A percentile compares a stretch with the other conserved stretches of the same genome.
These are phyloP conservation scores for Amphiprion clarkii DNA, from an alignment of 2,797 vertebrate species.

Conservation along the genomic window DNA sequence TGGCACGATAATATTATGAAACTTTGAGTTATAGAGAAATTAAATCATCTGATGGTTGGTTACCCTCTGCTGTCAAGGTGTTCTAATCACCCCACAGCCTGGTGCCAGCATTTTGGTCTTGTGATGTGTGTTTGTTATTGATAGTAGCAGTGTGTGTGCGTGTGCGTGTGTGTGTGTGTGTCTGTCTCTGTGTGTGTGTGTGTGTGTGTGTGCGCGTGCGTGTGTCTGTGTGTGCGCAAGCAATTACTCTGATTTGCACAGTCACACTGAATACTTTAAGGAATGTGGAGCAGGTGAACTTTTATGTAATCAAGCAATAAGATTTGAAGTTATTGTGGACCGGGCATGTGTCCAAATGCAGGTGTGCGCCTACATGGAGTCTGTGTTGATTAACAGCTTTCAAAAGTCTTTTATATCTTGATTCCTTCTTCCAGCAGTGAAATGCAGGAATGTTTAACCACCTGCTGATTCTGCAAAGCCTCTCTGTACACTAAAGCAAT, in stretches of 20 bases:
- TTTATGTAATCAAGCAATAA: slow-evolving; percentile 71
- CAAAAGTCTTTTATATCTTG: slow-evolving; percentile 56
- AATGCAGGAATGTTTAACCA: slow-evolving; percentile 60
- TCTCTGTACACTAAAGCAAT: slow-evolving; percentile 22
- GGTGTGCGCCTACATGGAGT: slow-evolving; percentile 69
- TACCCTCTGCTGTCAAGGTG: slow-evolving; percentile 52
- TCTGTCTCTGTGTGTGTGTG: slow-evolving; percentile 13
- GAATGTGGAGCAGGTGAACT: slow-evolving; percentile 74
- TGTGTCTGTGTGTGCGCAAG: slow-evolving; percentile 38
- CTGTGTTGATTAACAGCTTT: slow-evolving; percentile 69
- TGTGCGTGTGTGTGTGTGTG: slow-evolving; percentile 16
- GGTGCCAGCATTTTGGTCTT: slow-evolving; percentile 44
- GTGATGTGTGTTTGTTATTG: slow-evolving; percentile 66
- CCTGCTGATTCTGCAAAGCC: slow-evolving; percentile 67
- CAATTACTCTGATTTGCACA: slow-evolving; percentile 80
- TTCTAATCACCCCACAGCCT: slow-evolving; percentile 56
- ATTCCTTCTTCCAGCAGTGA: slow-evolving; percentile 54
- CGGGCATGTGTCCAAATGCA: slow-evolving; percentile 67
- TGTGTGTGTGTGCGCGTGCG: slow-evolving; percentile 16
- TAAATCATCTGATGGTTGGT: slow-evolving; percentile 63
- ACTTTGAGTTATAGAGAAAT: slow-evolving; percentile 62
- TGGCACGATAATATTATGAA: slow-evolving; percentile 67
- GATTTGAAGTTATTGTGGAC: slow-evolving; percentile 57
- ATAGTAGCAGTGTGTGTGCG: slow-evolving; percentile 54
- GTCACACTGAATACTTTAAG: slow-evolving; percentile 65